A percentile compares a stretch with the other conserved stretches of the same genome.
Evolutionary conservation across 2,888 invertebrate genomes (phyloP).

Genomic region (Synergus japonicus): DNA sequence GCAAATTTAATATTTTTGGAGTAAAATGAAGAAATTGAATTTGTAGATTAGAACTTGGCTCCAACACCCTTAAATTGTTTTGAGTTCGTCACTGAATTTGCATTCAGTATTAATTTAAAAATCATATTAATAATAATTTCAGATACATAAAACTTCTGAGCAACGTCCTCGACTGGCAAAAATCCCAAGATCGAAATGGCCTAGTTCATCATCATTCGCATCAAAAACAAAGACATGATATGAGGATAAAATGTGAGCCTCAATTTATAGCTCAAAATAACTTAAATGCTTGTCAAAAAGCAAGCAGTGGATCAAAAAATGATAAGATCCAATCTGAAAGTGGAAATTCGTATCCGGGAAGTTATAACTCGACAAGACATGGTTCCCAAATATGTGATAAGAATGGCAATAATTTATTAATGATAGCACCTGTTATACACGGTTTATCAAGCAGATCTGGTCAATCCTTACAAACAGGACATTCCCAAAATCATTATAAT

Average conservation of each 20-base stretch:
- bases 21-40: too few relatives aligned
- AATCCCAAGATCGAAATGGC: conserved; percentile 70
- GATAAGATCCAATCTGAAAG: not conserved
- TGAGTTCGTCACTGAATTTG: not conserved
- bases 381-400: conserved; percentile 22
- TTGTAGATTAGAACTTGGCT: too few relatives aligned
- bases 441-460: not conserved
- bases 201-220: conserved; percentile 69
- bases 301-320: not conserved
- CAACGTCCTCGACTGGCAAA: conserved; percentile 94
- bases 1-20: too few relatives aligned
- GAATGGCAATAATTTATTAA: conserved; percentile 34
- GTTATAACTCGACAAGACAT: conserved; percentile 3
- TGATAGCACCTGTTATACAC: conserved; percentile 19
- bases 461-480: conserved; percentile 4
- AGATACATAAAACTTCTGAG: conserved; percentile 93
- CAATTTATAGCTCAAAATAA: conserved; percentile 34
- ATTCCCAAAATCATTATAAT: not conserved
- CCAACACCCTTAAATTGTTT: not conserved
- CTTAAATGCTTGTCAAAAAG: conserved; percentile 3
- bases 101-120: not conserved
- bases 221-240: conserved; percentile 67
- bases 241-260: conserved; percentile 67
- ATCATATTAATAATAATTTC: conserved; percentile 53
- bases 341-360: conserved; percentile 1